phyloP scores from a whole-genome alignment of 2,888 invertebrate genomes.

The Atrina japonica region DNA sequence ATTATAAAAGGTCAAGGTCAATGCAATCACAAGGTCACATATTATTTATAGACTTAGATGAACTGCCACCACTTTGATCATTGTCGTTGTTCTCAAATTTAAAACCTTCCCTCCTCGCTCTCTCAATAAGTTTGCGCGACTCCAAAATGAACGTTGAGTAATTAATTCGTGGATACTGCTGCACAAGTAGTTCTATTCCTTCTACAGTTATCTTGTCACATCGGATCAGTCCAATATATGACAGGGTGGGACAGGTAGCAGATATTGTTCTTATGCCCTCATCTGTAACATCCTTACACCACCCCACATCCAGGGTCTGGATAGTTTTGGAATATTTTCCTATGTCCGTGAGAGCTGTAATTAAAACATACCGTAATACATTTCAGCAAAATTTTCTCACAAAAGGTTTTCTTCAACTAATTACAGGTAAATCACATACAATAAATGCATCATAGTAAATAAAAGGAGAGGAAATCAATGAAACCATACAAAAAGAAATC shows the following conservation, averaged over 20 bases:
- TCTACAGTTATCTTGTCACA: constrained; percentile 69
- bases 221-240: constrained; percentile 71
- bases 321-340: constrained; percentile 58
- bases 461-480: no score
- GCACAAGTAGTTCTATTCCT: constrained; percentile 62
- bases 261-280: constrained; percentile 64
- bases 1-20: no score
- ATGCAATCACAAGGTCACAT: no score
- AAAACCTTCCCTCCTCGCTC: constrained; percentile 56
- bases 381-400: no score
- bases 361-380: background rate
- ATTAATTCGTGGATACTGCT: constrained; percentile 63
- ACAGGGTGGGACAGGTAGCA: constrained; percentile 57
- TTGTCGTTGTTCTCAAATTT: constrained; percentile 34
- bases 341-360: constrained; percentile 60
- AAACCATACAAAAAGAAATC: background rate
- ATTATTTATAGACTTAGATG: no score
- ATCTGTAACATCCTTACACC: constrained; percentile 71
- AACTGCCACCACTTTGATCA: no score
- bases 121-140: constrained; percentile 62
- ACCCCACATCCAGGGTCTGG: constrained; percentile 71
- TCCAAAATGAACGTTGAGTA: constrained; percentile 74
- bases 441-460: background rate
- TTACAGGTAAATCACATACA: background rate
- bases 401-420: background rate